Percentiles rank a stretch among this genome's conserved stretches.
These are phyloP conservation scores for Lamellibrachia columna DNA, from an alignment of 2,888 invertebrate genomes.

Conservation along the genomic window DNA sequence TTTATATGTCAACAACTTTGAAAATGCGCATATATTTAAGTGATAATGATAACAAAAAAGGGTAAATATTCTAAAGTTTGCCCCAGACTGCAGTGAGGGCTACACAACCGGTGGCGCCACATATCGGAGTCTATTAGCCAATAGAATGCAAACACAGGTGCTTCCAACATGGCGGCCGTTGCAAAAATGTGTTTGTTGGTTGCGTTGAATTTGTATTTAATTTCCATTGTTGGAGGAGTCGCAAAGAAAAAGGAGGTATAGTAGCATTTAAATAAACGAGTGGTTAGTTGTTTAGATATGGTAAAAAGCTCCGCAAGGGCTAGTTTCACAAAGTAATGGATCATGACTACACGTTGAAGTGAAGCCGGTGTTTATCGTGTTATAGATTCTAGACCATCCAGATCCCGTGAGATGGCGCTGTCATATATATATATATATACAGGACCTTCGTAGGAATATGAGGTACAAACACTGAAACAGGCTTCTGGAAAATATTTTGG, in stretches of 20 bases:
- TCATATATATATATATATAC: too few species aligned
- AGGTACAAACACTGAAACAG: too few species aligned
- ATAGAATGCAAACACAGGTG: constrained; percentile 16
- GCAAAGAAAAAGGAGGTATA: constrained; percentile 1
- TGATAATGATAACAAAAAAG: too few species aligned
- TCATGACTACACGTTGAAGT: background rate
- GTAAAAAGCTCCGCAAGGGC: background rate
- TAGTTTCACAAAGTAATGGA: background rate
- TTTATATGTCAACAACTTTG: too few species aligned
- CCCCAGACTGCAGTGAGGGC: background rate
- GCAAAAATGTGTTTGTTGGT: constrained; percentile 4
- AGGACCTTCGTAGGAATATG: too few species aligned
- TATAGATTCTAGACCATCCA: background rate
- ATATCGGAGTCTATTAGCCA: background rate
- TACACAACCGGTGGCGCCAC: background rate
- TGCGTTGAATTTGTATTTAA: constrained; percentile 2
- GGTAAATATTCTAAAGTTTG: too few species aligned
- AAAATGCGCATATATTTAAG: too few species aligned
- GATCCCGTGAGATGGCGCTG: too few species aligned
- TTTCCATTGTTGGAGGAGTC: constrained; percentile 1
- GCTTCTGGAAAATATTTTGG: too few species aligned
- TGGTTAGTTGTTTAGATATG: background rate
- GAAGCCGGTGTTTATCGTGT: background rate
- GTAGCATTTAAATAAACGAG: background rate
- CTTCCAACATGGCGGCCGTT: background rate